Conservation (phyloP, 2,888 invertebrate species). For the Thereva unica region DNA sequence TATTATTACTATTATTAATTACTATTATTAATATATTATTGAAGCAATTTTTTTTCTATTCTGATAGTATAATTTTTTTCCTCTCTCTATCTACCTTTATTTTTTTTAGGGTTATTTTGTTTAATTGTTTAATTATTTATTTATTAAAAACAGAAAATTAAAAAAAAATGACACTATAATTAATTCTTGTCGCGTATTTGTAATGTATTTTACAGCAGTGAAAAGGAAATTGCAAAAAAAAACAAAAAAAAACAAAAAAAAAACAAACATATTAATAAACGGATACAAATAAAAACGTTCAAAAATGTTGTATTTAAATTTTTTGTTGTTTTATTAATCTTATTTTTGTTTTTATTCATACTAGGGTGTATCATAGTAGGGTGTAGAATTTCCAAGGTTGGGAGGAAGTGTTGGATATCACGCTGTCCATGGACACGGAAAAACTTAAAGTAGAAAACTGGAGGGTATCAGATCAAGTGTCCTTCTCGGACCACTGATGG, state of each 20-base stretch:
- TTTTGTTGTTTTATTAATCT: constrained; percentile 10
- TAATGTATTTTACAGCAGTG: constrained; percentile 41
- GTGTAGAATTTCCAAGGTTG: too few relatives aligned
- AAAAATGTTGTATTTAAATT: constrained; percentile 42
- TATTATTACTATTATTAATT: constrained; percentile 14
- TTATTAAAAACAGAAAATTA: constrained; percentile 28
- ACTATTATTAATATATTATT: not conserved
- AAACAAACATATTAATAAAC: constrained; percentile 36
- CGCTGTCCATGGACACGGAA: too few relatives aligned
- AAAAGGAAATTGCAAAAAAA: constrained; percentile 20
- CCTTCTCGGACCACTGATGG: too few relatives aligned
- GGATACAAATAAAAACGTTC: constrained; percentile 40
- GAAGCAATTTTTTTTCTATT: constrained; percentile 13
- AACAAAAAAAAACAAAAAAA: constrained; percentile 30
- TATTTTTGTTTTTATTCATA: not conserved
- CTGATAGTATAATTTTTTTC: constrained; percentile 22
- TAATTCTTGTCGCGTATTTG: constrained; percentile 42
- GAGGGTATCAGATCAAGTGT: too few relatives aligned
- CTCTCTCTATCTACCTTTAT: constrained; percentile 1
- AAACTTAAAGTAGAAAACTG: too few relatives aligned
- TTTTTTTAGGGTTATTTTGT: constrained; percentile 15
- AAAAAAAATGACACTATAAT: constrained; percentile 33
- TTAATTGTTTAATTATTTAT: constrained; percentile 35
- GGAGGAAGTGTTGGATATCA: too few relatives aligned
- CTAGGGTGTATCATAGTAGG: too few relatives aligned